Evolutionary conservation across 2,113 vertebrate genomes (phyloP), one percentile per base, ranked within the genome.

Genomic region (Perca fluviatilis): DNA sequence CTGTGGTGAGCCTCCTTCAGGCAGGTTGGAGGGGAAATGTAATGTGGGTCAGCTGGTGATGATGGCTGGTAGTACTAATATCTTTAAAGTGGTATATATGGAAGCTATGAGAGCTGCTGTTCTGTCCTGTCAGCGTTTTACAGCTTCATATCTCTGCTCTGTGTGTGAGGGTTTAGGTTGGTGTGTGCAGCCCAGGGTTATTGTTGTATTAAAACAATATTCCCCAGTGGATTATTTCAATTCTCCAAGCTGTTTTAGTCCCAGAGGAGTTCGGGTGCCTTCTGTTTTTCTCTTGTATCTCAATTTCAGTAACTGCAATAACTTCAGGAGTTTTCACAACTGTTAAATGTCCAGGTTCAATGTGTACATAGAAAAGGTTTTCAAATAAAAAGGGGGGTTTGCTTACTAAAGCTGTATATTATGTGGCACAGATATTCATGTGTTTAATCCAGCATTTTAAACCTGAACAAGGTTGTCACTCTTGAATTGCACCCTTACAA

Each of bases 61-160:
- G 88, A 62, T 21, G 79, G 50, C 83, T 69, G 69, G 13, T 71
- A 0, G 61, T 68, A 18, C 70, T 82, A 84, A 90, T 81, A 87
- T 89, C 84, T 84, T 77, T 76, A 40, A 70, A 70, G 71, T 65
- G 70, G 60, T 33, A 88, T 87, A 89, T 90, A 81, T 62, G 75
- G 80, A 84, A 57, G 79, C 86, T 81, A 51, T 57, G 57, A 81
- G 86, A 67, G 74, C 89, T 79, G 86, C 76, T 72, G 53, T 80
- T 84, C 75, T 79, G 87, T 64, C 83, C 71, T 71, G 86, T 92
- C 91, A 94, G 90, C 93, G 3, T 67, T 92, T 92, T 69, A 80
- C 74, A 85, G 87, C 84, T 72, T 86, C 71, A 81, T 87, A 89
- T 82, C 88, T 78, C 40, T 15, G 47, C 74, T 74, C 58, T 65